Percentiles rank a stretch among this genome's conserved stretches.
phyloP scores from a whole-genome alignment of 2,797 vertebrate genomes.

The Iguana delicatissima region DNA sequence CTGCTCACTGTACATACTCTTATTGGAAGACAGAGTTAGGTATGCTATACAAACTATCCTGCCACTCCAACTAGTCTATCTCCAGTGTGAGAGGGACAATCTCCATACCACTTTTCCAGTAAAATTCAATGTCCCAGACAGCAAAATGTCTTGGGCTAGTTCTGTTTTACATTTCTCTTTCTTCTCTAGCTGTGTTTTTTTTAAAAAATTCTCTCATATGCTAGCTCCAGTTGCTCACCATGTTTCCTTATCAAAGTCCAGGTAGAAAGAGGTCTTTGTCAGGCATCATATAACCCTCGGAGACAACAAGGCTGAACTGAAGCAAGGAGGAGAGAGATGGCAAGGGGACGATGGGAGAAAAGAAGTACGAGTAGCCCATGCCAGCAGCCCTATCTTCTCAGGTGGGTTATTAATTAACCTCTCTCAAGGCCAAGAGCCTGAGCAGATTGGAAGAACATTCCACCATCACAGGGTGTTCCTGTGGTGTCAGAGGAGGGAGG shows the following conservation, averaged over 20 bases:
- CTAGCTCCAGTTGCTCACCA: too few relatives aligned
- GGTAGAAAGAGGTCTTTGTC: background rate
- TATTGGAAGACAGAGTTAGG: too few relatives aligned
- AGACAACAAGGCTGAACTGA: background rate
- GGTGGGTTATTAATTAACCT: background rate
- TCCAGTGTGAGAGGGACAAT: too few relatives aligned
- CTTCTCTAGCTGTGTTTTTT: background rate
- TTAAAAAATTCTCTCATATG: background rate
- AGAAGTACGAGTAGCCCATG: background rate
- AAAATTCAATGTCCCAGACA: background rate
- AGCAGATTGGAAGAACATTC: slow-evolving; percentile 6
- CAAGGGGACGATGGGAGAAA: background rate
- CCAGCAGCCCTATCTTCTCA: rapidly evolving
- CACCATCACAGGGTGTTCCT: background rate
- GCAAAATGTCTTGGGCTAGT: background rate
- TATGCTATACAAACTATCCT: background rate
- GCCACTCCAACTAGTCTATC: background rate
- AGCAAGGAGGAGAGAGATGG: background rate
- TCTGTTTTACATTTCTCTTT: background rate
- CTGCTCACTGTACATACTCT: background rate
- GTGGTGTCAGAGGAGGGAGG: background rate
- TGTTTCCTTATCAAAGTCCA: background rate
- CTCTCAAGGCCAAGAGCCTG: slow-evolving; percentile 22
- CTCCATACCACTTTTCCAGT: too few relatives aligned
- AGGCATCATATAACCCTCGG: background rate